Evolutionary conservation across 2,797 vertebrate genomes (phyloP).

Genomic region (Poecilia velifera): DNA sequence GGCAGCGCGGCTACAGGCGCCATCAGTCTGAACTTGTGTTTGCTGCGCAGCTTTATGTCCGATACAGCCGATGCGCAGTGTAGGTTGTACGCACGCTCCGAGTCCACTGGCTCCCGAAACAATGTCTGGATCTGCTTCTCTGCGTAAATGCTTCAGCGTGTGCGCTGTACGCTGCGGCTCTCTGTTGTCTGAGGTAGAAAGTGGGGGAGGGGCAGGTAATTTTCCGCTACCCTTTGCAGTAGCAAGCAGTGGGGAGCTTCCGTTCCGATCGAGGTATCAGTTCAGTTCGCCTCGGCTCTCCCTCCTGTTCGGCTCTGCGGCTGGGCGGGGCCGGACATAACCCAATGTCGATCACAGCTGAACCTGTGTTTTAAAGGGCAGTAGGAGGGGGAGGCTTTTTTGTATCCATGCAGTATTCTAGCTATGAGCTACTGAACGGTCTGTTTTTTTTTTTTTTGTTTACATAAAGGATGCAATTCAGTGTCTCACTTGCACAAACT

Average conservation of each 20-base stretch:
- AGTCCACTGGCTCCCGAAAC: conserved; percentile 43
- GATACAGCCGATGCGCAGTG: not conserved
- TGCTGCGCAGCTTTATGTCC: not conserved
- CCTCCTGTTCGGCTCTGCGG: conserved; percentile 60
- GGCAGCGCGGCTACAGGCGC: conserved; percentile 47
- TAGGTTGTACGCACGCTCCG: conserved; percentile 14
- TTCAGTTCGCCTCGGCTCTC: conserved; percentile 50
- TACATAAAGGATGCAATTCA: not conserved
- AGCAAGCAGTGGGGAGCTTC: conserved; percentile 67
- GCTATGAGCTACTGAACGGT: conserved; percentile 3
- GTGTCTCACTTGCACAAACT: not conserved
- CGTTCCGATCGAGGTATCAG: conserved; percentile 61
- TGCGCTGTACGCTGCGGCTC: conserved; percentile 59
- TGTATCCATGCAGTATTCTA: conserved; percentile 22
- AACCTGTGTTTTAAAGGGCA: conserved; percentile 40
- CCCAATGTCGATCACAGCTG: conserved; percentile 65
- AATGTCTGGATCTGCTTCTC: conserved; percentile 52
- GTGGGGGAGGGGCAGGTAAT: conserved; percentile 80
- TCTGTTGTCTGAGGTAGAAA: conserved; percentile 39
- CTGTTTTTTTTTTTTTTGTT: not conserved
- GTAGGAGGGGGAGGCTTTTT: conserved; percentile 30
- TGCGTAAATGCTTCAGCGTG: conserved; percentile 60
- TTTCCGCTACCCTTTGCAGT: conserved; percentile 78
- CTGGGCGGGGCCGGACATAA: conserved; percentile 65
- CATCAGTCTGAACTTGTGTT: conserved; percentile 31